These are phyloP conservation scores for Oxyscelio sp. DNA, from an alignment of 2,888 invertebrate genomes.

Conservation along the genomic window DNA sequence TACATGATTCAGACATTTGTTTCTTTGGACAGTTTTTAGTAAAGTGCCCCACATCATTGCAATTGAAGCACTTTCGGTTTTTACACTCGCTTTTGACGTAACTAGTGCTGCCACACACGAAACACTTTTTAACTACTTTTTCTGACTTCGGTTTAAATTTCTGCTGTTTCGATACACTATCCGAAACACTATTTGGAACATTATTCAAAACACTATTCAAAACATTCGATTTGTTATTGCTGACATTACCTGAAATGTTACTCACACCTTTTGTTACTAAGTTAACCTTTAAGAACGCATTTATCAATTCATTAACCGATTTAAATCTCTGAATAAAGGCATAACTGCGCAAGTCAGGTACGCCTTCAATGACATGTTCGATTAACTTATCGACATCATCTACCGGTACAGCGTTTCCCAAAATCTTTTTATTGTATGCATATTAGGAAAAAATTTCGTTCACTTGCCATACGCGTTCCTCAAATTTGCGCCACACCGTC, in stretches of 20 bases:
- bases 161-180: background rate
- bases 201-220: no score
- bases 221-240: background rate
- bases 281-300: background rate
- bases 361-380: background rate
- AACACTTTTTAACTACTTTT: conserved; percentile 3
- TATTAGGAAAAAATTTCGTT: background rate
- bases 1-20: background rate
- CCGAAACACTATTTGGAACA: background rate
- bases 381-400: background rate
- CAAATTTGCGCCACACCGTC: background rate
- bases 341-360: conserved; percentile 26
- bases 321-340: conserved; percentile 47
- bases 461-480: background rate
- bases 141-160: background rate
- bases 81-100: conserved; percentile 33
- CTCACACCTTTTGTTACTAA: background rate
- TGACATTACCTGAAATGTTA: background rate
- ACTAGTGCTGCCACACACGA: conserved; percentile 1
- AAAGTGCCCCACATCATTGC: conserved; percentile 30
- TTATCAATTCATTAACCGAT: background rate
- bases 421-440: background rate
- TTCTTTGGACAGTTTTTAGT: conserved; percentile 32
- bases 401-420: background rate
- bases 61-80: conserved; percentile 22